A percentile compares a stretch with the other conserved stretches of the same genome.
Evolutionary conservation across 2,113 vertebrate species (phyloP).

Genomic region (Cephalopholis sonnerati): DNA sequence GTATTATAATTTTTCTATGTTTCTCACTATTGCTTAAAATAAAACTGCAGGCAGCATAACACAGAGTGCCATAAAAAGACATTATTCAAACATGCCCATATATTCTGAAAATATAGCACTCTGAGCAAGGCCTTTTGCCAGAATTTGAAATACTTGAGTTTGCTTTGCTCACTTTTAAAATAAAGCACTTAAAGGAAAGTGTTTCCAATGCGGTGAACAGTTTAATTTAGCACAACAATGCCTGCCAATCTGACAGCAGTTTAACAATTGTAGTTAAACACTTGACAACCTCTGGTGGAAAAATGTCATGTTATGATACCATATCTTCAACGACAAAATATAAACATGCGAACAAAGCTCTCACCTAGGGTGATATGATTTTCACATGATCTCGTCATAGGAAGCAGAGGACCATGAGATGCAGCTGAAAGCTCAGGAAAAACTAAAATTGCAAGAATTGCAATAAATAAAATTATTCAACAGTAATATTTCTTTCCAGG

Average conservation of each 20-base stretch:
- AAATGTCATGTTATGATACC: neutral
- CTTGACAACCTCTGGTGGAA: neutral
- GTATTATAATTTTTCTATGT: neutral
- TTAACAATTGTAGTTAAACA: neutral
- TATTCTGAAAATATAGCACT: neutral
- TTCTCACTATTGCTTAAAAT: neutral
- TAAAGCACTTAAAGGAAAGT: neutral
- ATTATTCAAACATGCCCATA: neutral
- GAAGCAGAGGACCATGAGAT: too few species aligned
- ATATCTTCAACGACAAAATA: too few species aligned
- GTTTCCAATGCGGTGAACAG: neutral
- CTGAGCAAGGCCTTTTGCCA: neutral
- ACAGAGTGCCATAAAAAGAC: neutral
- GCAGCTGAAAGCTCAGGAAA: too few species aligned
- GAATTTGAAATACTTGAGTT: neutral
- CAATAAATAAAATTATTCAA: too few species aligned
- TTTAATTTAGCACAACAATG: neutral
- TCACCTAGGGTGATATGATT: too few species aligned
- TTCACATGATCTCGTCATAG: too few species aligned
- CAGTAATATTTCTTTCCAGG: too few species aligned
- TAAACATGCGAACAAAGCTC: too few species aligned
- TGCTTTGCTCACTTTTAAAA: neutral
- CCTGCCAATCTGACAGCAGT: too few species aligned
- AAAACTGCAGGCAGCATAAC: neutral
- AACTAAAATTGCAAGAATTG: too few species aligned